phyloP scores from a whole-genome alignment of 1,140 invertebrate genomes.

The Drosophila setifemur region DNA sequence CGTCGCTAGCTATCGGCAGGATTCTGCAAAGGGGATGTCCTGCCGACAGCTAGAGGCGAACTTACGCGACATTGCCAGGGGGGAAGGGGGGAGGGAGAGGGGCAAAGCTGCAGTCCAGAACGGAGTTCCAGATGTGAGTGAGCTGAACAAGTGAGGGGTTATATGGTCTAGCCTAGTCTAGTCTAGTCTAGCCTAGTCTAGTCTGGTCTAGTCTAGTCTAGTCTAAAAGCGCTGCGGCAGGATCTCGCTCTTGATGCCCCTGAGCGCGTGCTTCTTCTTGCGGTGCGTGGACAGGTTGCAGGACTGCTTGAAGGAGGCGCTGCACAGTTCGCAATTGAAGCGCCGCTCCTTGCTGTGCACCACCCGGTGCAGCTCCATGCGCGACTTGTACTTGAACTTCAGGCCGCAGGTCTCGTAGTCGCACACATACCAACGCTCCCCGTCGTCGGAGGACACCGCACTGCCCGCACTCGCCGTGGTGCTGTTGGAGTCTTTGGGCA shows the following conservation, averaged over 20 bases:
- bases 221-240: slow-evolving; percentile 66
- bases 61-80: not conserved
- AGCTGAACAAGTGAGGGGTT: slow-evolving; percentile 2
- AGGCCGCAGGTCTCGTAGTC: slow-evolving; percentile 72
- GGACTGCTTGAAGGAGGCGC: slow-evolving; percentile 76
- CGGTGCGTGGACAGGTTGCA: slow-evolving; percentile 78
- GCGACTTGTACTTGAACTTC: slow-evolving; percentile 79
- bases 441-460: slow-evolving; percentile 74
- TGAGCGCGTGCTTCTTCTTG: slow-evolving; percentile 72
- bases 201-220: not conserved
- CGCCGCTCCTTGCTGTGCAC: slow-evolving; percentile 79
- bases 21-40: too few species aligned
- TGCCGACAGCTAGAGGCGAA: too few species aligned
- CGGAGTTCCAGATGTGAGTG: not conserved
- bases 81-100: not conserved
- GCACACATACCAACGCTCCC: slow-evolving; percentile 77
- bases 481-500: slow-evolving; percentile 75
- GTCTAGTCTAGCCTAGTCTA: slow-evolving; percentile 14
- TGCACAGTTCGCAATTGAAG: slow-evolving; percentile 76
- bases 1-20: too few species aligned
- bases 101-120: not conserved
- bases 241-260: slow-evolving; percentile 67
- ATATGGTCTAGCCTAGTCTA: not conserved
- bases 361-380: slow-evolving; percentile 75
- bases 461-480: slow-evolving; percentile 78